These are phyloP conservation scores for Drosophila demipolita DNA, from an alignment of 2,888 invertebrate genomes.

Conservation along the genomic window DNA sequence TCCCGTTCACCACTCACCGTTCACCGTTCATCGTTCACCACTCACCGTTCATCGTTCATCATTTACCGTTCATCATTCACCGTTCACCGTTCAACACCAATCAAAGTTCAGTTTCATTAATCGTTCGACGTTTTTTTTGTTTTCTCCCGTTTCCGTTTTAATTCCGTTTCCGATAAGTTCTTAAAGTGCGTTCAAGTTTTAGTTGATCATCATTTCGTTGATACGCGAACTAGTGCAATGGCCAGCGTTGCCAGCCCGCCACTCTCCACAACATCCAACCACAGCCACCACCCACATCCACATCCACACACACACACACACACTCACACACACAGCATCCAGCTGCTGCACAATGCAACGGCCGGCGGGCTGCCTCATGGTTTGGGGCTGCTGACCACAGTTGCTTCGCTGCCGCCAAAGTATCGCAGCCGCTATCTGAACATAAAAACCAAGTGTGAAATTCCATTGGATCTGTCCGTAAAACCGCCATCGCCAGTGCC, in stretches of 20 bases:
- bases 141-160: constrained; percentile 46
- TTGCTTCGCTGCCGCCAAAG: constrained; percentile 84
- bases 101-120: constrained; percentile 6
- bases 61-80: constrained; percentile 27
- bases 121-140: constrained; percentile 19
- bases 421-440: constrained; percentile 85
- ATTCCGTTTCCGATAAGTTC: constrained; percentile 35
- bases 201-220: constrained; percentile 62
- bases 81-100: constrained; percentile 16
- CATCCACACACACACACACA: constrained; percentile 53
- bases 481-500: constrained; percentile 85
- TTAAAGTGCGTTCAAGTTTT: constrained; percentile 67
- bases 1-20: constrained; percentile 5
- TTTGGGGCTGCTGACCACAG: constrained; percentile 84
- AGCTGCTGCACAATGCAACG: constrained; percentile 72
- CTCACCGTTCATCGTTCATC: constrained; percentile 22
- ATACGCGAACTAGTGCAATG: constrained; percentile 54
- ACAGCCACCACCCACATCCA: constrained; percentile 40
- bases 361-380: constrained; percentile 80
- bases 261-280: constrained; percentile 37
- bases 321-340: constrained; percentile 66
- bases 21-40: constrained; percentile 19
- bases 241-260: constrained; percentile 59
- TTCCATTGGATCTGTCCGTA: constrained; percentile 91
- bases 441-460: constrained; percentile 83